These are phyloP conservation scores for Halictus ligatus DNA, from an alignment of 2,888 invertebrate genomes.

Conservation along the genomic window DNA sequence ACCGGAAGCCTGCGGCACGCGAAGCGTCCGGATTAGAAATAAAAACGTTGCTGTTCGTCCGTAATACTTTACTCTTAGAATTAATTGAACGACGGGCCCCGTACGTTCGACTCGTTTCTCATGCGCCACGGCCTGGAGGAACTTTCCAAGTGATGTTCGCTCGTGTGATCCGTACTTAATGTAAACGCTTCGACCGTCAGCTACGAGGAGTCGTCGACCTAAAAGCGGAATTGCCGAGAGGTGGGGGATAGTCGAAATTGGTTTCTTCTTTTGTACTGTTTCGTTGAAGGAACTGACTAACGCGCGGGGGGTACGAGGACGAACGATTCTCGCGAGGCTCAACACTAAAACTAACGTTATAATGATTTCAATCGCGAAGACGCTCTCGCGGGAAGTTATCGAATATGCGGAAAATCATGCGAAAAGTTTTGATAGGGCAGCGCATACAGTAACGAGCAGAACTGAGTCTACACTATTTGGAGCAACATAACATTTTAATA, in stretches of 20 bases:
- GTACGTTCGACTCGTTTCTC: background rate
- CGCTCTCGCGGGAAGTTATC: background rate
- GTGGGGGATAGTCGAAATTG: constrained; percentile 29
- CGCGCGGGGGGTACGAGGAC: constrained; percentile 3
- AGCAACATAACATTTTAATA: too few relatives aligned
- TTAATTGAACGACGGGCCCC: background rate
- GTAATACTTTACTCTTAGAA: background rate
- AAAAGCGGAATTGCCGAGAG: constrained; percentile 20
- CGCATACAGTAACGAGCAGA: too few relatives aligned
- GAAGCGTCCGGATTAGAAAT: background rate
- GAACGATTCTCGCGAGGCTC: constrained; percentile 1
- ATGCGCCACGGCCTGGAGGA: background rate
- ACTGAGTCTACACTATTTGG: too few relatives aligned
- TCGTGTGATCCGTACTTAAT: constrained; percentile 19
- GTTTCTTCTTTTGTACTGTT: constrained; percentile 51
- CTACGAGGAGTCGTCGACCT: constrained; percentile 21
- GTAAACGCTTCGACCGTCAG: constrained; percentile 32
- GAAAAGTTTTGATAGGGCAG: background rate
- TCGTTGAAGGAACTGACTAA: constrained; percentile 54
- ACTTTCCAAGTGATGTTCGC: constrained; percentile 31
- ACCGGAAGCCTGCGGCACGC: background rate
- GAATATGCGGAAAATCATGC: background rate
- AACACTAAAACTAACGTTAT: background rate
- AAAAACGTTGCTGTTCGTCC: constrained; percentile 7
- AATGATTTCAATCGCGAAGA: background rate